Evolutionary conservation across 2,797 vertebrate species (phyloP), one percentile per base, ranked within the genome.

Genomic region (Poeciliopsis presidionis): DNA sequence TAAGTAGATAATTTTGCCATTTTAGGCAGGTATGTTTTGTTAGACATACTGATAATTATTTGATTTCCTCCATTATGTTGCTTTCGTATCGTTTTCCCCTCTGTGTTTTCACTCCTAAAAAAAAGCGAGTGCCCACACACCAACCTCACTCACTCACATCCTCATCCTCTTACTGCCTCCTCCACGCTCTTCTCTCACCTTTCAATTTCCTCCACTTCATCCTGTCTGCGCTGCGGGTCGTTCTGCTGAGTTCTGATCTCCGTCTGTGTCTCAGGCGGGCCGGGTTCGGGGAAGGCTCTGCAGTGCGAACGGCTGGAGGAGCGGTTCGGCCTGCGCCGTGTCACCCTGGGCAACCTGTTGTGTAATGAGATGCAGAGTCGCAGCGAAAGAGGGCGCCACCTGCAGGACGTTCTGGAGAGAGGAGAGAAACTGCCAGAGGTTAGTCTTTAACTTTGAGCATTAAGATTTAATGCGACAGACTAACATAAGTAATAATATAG

Each of bases 201-300:
- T 71, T 79, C 75, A 61, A 2, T 75, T 78, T 84, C 65, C 36
- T 78, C n/a, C 70, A 45, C 9, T 0, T 41, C 70, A n/a, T 81
- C 13, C 41, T 45, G 39, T 16, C 36, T 0, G 30, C 41, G 30
- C 69, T 39, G 46, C 20, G 36, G 33, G 33, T 57, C 57, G 73
- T 39, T 47, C 65, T 9, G 30, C 33, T 28, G n/a, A 74, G 46
- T n/a, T 69, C 84, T 67, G 73, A 82, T 69, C 13, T 65, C 47
- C 13, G 0, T 18, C 22, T 51, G 13, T 67, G 30, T 80, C 46
- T 77, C 83, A 96, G 98, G 98, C 83, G 97, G 97, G 14, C 97
- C 97, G 0, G 96, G 96, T 74, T 99, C 98, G 30, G 98, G 97
- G 72, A 98, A 98, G 94, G 90, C 96, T 25, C 94, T 96, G 30